Percentiles rank a stretch among this genome's conserved stretches.
phyloP scores from a whole-genome alignment of 2,113 vertebrate genomes.

The Alosa alosa region DNA sequence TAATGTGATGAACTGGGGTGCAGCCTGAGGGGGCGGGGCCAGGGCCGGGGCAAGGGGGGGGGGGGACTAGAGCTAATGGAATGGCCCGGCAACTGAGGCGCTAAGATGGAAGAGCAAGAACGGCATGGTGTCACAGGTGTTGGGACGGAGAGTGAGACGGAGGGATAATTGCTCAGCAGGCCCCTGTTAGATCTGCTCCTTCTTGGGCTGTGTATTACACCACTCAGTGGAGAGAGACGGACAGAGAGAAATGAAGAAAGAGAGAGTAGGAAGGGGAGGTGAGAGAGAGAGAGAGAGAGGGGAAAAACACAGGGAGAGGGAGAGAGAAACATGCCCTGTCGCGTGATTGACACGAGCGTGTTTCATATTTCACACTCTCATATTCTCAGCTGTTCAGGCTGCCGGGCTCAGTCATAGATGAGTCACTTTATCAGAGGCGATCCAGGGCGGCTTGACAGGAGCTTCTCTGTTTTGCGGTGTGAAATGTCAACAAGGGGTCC shows the following conservation, averaged over 20 bases:
- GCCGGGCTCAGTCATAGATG: slow-evolving; percentile 35
- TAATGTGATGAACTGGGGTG: slow-evolving; percentile 4
- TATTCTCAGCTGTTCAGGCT: slow-evolving; percentile 32
- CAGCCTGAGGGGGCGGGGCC: background rate
- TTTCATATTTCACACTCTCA: slow-evolving; percentile 33
- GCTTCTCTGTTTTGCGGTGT: slow-evolving; percentile 20
- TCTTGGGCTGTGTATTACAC: slow-evolving; percentile 3
- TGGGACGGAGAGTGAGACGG: slow-evolving; percentile 29
- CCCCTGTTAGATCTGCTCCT: background rate
- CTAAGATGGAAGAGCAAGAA: slow-evolving; percentile 23
- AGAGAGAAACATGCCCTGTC: slow-evolving; percentile 9
- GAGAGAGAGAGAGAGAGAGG: background rate
- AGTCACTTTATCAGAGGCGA: slow-evolving; percentile 34
- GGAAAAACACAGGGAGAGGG: background rate
- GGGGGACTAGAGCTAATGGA: slow-evolving; percentile 16
- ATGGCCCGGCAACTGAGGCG: background rate
- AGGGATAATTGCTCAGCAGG: slow-evolving; percentile 40
- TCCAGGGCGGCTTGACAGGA: slow-evolving; percentile 33
- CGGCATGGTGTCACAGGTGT: slow-evolving; percentile 45
- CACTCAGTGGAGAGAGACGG: background rate
- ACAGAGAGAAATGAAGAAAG: background rate
- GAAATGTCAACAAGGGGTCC: slow-evolving; percentile 30
- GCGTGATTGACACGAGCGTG: slow-evolving; percentile 30
- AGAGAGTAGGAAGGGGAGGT: background rate
- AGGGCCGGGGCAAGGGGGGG: background rate